Evolutionary conservation across 2,113 vertebrate genomes (phyloP), one percentile per base, ranked within the genome.

Genomic region (Atherinomorus stipes): DNA sequence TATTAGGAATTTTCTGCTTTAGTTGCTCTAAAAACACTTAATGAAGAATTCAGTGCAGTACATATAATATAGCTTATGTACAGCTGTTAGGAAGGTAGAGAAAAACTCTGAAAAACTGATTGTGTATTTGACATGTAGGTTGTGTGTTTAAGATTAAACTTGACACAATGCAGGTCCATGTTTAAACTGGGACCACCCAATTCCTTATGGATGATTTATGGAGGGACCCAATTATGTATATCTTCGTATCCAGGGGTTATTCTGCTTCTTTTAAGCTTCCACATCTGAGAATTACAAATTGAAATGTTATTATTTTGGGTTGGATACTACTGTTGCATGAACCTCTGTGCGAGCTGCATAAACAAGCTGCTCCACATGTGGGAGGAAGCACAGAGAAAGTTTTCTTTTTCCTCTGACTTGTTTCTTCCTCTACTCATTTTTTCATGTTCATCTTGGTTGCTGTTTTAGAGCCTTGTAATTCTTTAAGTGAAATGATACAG

Each of bases 401-500:
- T 49, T 15, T 62, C 1, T 71, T 57, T 25, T 3, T 11, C 59
- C 61, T 49, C 15, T 16, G 47, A 68, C 53, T 71, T 3, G 18
- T 79, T 58, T 57, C 51, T 80, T 74, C 59, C 62, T 40, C 18
- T 64, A 56, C 63, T 80, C 75, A 37, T 64, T 31, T 60, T 57
- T 63, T 52, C 3, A 37, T 57, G 58, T 74, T 64, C 38, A 61
- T 69, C 63, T 50, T 62, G 68, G 72, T 87, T 92, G 76, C 62
- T 89, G 54, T 88, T 86, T 73, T 53, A 85, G 74, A 52, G 80
- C 50, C 65, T 74, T 83, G 66, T 54, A 84, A 92, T 86, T 70
- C 63, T 74, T 40, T n/a, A 5, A 49, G 71, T 22, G 31, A 78
- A 85, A 49, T 72, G 64, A 68, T 58, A 49, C 8, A 21, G 51